These are phyloP conservation scores for Chorisops tibialis DNA, from an alignment of 2,888 invertebrate genomes.

Conservation along the genomic window DNA sequence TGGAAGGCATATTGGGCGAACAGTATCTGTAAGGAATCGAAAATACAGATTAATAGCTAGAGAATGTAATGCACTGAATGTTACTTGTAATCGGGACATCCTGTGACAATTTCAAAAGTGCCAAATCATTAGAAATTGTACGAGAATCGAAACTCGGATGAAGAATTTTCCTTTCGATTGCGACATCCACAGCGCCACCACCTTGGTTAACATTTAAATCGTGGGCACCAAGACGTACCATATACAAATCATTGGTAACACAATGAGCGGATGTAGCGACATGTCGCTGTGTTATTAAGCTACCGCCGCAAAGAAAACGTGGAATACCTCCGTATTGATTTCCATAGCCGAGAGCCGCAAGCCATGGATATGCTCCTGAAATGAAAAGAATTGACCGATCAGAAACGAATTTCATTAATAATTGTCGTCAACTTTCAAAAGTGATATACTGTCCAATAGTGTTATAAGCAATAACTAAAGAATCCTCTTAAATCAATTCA, in stretches of 20 bases:
- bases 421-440: too few relatives aligned
- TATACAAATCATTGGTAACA: constrained; percentile 43
- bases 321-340: constrained; percentile 48
- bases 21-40: constrained; percentile 62
- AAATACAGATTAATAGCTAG: too few relatives aligned
- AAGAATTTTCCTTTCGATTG: constrained; percentile 58
- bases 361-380: constrained; percentile 75
- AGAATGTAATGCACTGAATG: too few relatives aligned
- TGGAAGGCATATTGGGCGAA: constrained; percentile 76
- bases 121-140: constrained; percentile 73
- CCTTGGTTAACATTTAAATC: constrained; percentile 61
- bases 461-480: too few relatives aligned
- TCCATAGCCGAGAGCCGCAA: constrained; percentile 73
- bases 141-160: constrained; percentile 67
- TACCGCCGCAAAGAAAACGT: constrained; percentile 74
- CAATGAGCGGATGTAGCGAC: constrained; percentile 68
- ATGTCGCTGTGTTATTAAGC: constrained; percentile 64
- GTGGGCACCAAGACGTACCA: constrained; percentile 75
- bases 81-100: constrained; percentile 41
- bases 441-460: too few relatives aligned
- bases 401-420: too few relatives aligned
- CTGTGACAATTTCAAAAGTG: constrained; percentile 61
- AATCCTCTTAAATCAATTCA: too few relatives aligned
- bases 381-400: neutral
- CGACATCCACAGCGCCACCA: constrained; percentile 52